Evolutionary conservation across 2,797 vertebrate genomes (phyloP).

Genomic region (Ctenopoma kingsleyae): DNA sequence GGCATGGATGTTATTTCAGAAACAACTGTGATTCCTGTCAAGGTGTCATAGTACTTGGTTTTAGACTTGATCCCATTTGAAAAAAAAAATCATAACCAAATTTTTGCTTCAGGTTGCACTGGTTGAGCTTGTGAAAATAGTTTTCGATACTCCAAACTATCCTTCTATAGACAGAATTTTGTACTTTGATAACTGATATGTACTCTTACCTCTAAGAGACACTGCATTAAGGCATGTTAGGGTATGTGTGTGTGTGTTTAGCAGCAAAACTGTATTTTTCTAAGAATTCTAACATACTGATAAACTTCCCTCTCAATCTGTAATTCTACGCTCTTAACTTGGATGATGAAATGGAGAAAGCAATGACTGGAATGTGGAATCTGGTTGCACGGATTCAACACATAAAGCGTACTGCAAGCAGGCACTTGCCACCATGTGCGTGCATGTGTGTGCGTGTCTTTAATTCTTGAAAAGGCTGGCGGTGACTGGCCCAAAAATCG

Average conservation of each 20-base stretch:
- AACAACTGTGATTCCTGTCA: neutral
- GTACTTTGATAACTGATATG: neutral
- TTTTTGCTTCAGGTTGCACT: too few relatives aligned
- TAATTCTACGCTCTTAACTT: constrained; percentile 29
- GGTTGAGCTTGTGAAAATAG: too few relatives aligned
- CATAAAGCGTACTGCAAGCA: constrained; percentile 74
- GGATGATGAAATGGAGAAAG: constrained; percentile 69
- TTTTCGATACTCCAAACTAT: too few relatives aligned
- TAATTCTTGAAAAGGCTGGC: constrained; percentile 68
- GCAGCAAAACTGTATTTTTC: too few relatives aligned
- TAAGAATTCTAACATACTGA: neutral
- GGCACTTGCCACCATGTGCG: constrained; percentile 72
- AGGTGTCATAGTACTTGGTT: too few relatives aligned
- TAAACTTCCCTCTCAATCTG: constrained; percentile 4
- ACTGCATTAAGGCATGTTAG: neutral
- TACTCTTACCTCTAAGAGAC: too few relatives aligned
- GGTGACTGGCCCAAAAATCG: constrained; percentile 78
- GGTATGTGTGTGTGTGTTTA: too few relatives aligned
- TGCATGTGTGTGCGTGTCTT: constrained; percentile 42
- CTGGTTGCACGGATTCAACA: constrained; percentile 71
- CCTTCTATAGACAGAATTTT: too few relatives aligned
- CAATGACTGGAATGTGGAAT: constrained; percentile 80
- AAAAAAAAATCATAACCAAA: too few relatives aligned
- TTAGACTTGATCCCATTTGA: neutral
- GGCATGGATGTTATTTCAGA: neutral